A percentile compares a stretch with the other conserved stretches of the same genome.
Conservation (phyloP, 2,888 invertebrate species). For the Conus canariensis region DNA sequence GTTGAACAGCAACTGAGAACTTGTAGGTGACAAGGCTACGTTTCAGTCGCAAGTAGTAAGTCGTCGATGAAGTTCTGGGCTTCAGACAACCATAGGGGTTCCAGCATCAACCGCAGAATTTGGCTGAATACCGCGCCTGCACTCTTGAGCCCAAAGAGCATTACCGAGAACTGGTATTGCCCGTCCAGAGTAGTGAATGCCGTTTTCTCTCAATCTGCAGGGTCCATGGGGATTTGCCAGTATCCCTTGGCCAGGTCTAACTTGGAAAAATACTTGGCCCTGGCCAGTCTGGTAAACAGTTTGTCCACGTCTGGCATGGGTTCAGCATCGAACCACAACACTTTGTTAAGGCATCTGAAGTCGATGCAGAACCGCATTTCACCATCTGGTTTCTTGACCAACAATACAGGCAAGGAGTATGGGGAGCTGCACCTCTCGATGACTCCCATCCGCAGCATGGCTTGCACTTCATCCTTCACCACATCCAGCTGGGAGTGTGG, state of each 20-base stretch:
- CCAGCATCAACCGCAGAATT: neutral
- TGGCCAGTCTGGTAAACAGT: too few species aligned
- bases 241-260: too few species aligned
- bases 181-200: slow-evolving; percentile 35
- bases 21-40: neutral
- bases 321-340: too few species aligned
- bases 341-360: slow-evolving; percentile 31
- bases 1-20: neutral
- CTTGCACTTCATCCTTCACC: too few species aligned
- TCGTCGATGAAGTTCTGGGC: neutral
- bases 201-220: neutral
- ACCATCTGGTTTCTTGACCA: too few species aligned
- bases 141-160: neutral
- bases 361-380: slow-evolving; percentile 14
- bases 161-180: slow-evolving; percentile 13
- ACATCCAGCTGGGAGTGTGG: too few species aligned
- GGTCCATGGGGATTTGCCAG: too few species aligned
- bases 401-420: too few species aligned
- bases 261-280: too few species aligned
- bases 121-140: neutral
- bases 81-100: neutral
- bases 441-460: too few species aligned
- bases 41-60: neutral
- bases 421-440: too few species aligned
- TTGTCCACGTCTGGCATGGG: too few species aligned